These are phyloP conservation scores for Stenchaetothrips biformis DNA, from an alignment of 2,888 invertebrate genomes.

Conservation along the genomic window DNA sequence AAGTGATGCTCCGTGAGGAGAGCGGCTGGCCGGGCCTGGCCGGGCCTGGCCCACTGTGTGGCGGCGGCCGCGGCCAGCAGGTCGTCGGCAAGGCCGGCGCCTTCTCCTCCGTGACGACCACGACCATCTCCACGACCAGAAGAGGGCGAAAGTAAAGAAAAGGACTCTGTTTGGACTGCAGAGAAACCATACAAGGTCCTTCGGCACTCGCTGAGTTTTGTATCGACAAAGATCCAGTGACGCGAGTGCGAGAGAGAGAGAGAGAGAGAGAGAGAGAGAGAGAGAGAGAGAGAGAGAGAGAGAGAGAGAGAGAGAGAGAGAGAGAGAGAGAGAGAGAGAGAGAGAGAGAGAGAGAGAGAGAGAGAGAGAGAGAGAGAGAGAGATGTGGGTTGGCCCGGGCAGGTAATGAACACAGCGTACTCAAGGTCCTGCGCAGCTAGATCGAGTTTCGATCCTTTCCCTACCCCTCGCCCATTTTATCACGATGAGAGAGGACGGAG, in stretches of 20 bases:
- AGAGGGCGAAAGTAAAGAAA: background rate
- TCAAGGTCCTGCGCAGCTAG: background rate
- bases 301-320: constrained; percentile 3
- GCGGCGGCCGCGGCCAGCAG: too few species aligned
- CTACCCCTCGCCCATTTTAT: background rate
- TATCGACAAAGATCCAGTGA: background rate
- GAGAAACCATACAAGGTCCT: too few species aligned
- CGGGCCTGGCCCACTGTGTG: too few species aligned
- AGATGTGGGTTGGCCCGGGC: constrained; percentile 1
- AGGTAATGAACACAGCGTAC: background rate
- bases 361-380: constrained; percentile 31
- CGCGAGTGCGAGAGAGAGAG: background rate
- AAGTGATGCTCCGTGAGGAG: too few species aligned
- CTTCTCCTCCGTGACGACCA: background rate
- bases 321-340: constrained; percentile 30
- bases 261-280: background rate
- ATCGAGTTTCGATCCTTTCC: background rate
- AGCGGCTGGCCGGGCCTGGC: too few species aligned
- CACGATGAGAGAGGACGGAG: background rate
- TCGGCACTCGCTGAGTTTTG: too few species aligned
- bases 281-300: background rate
- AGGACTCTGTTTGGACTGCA: too few species aligned
- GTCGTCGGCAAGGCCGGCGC: background rate
- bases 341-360: constrained; percentile 31
- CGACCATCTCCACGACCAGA: too few species aligned